Base-by-base conservation (phyloP, 2,888 invertebrate species). In the Meloe dianella region DNA sequence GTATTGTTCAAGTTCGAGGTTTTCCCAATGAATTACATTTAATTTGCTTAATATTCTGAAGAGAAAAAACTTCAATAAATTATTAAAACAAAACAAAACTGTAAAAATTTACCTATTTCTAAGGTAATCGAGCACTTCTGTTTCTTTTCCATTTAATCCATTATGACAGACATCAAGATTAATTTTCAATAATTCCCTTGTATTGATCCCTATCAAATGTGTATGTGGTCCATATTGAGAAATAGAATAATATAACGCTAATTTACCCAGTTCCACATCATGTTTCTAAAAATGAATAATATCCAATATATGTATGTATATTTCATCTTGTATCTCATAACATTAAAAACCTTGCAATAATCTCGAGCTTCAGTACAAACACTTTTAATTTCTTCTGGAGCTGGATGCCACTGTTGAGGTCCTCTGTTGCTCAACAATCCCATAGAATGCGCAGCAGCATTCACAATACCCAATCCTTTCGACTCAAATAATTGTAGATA, bases 341-440 rank as follows among this genome's bases (percentile, higher is more conserved):
- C 12, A 35, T 10, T 77, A 51, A 74, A 77, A 79, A 91, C 91
- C 85, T 89, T 88, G 82, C 93, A 93, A 77, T 88, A 88, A 9
- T 88, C 84, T 0, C 87, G 85, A 1, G 93, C 93, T 74, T 87
- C 81, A 57, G 79, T 81, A 80, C 92, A 91, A 35, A 87, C 79
- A 30, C 85, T 82, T 80, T 90, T 91, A 10, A 89, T 85, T 59
- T 89, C 85, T 22, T 89, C 85, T 27, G 85, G 83, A 1, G 93
- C 93, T 2, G 93, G 92, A 84, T 96, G 95, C 96, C 96, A 96
- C 0, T 83, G 77, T 70, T 88, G 91, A 0, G 93, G 91, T 0
- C 93, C 94, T 47, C 82, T 81, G 80, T 89, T 91, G 8, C 92
- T 90, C 35, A 97, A 85, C 24, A 97, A 85, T 2, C 96, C 95